Percentiles rank a stretch among this genome's conserved stretches.
Evolutionary conservation across 2,797 vertebrate genomes (phyloP).

Genomic region (Sylvilagus floridanus): DNA sequence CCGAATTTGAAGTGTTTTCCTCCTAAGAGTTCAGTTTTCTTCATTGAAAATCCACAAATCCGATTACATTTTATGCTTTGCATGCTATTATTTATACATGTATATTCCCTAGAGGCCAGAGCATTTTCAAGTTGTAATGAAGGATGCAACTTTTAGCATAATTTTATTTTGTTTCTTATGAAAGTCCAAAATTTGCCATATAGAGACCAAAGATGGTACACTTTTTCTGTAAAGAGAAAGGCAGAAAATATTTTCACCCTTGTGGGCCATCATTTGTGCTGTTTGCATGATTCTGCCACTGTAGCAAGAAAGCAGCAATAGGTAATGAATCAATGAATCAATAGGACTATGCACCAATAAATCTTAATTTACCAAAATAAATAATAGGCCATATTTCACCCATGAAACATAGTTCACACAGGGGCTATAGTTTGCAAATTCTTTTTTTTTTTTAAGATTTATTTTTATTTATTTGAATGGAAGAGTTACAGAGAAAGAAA

Average conservation of each 20-base stretch:
- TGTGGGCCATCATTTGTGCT: neutral
- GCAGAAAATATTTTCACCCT: neutral
- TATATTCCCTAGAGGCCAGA: neutral
- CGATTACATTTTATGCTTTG: neutral
- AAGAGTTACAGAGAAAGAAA: too few relatives aligned
- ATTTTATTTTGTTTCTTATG: constrained; percentile 16
- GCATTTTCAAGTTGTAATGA: neutral
- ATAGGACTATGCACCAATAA: neutral
- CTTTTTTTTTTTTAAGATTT: too few relatives aligned
- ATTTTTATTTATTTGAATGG: too few relatives aligned
- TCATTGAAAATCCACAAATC: neutral
- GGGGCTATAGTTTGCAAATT: neutral
- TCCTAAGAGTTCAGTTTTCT: neutral
- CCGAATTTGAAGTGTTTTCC: neutral
- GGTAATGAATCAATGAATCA: neutral
- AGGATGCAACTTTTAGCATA: neutral
- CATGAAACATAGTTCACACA: neutral
- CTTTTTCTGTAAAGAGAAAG: neutral
- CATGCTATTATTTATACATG: neutral
- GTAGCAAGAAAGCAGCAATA: neutral
- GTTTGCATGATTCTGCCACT: neutral
- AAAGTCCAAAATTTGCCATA: neutral
- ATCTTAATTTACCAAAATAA: neutral
- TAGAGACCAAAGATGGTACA: neutral
- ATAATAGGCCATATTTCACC: neutral